Conservation (phyloP, 1,140 invertebrate genomes). For the Eupeodes corollae region DNA sequence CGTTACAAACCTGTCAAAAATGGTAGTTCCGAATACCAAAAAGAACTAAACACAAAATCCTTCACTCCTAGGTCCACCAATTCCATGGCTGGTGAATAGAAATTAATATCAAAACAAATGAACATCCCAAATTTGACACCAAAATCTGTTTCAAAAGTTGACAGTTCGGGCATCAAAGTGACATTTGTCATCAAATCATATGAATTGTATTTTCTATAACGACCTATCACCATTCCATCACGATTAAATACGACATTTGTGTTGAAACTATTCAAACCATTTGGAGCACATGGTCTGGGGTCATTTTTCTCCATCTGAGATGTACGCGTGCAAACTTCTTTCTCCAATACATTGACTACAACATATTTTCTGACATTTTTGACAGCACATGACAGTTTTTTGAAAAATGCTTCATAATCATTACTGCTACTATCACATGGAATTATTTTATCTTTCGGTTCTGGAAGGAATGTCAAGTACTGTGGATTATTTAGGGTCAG, state of each 20-base stretch:
- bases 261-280: conserved; percentile 43
- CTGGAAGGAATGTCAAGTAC: conserved; percentile 20
- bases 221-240: conserved; percentile 41
- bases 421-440: conserved; percentile 20
- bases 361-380: conserved; percentile 17
- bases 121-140: conserved; percentile 60
- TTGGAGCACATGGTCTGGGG: conserved; percentile 15
- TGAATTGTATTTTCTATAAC: conserved; percentile 63
- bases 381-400: conserved; percentile 22
- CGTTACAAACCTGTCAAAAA: no score
- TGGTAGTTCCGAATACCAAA: conserved; percentile 60
- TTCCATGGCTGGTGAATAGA: conserved; percentile 44
- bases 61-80: conserved; percentile 39
- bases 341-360: conserved; percentile 27
- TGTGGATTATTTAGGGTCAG: conserved; percentile 31
- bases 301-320: conserved; percentile 16
- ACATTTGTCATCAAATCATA: conserved; percentile 37
- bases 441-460: conserved; percentile 11
- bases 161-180: conserved; percentile 26
- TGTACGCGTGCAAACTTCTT: conserved; percentile 15
- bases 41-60: conserved; percentile 60
- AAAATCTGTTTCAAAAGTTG: conserved; percentile 51
- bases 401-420: conserved; percentile 24
- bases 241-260: conserved; percentile 61
- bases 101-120: conserved; percentile 67